Conservation (phyloP, 2,888 invertebrate species). For the Epiblema foenella region DNA sequence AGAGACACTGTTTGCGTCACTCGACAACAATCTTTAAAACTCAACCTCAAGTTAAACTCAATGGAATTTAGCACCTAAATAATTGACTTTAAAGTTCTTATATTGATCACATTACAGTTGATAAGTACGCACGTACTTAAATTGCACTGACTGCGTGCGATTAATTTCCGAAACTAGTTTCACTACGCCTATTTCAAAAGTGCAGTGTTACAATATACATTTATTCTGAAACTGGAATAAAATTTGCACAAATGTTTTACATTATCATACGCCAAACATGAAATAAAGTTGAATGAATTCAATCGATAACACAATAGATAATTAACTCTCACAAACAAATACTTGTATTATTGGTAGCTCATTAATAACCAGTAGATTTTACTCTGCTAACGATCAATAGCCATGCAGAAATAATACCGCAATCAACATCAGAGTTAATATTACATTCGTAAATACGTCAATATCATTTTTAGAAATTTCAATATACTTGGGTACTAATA, state of each 20-base stretch:
- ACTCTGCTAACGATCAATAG: constrained; percentile 13
- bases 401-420: constrained; percentile 3
- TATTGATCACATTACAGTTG: neutral
- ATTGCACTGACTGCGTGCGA: constrained; percentile 28
- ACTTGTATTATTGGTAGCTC: constrained; percentile 13
- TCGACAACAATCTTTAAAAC: neutral
- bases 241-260: constrained; percentile 30
- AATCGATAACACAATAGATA: constrained; percentile 36
- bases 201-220: constrained; percentile 22
- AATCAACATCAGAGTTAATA: neutral
- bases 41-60: neutral
- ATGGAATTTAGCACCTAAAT: constrained; percentile 1
- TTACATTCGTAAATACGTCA: neutral
- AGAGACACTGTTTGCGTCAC: constrained; percentile 23
- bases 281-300: constrained; percentile 33
- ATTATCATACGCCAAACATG: constrained; percentile 7
- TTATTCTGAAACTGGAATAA: constrained; percentile 23
- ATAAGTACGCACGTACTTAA: constrained; percentile 5
- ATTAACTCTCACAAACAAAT: constrained; percentile 24
- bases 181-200: constrained; percentile 36
- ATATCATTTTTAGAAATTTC: constrained; percentile 12
- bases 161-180: constrained; percentile 39
- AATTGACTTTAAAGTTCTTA: neutral
- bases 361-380: constrained; percentile 13
- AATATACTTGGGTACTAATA: neutral